Conservation (phyloP, 2,888 invertebrate species). For the Ochropacha duplaris region DNA sequence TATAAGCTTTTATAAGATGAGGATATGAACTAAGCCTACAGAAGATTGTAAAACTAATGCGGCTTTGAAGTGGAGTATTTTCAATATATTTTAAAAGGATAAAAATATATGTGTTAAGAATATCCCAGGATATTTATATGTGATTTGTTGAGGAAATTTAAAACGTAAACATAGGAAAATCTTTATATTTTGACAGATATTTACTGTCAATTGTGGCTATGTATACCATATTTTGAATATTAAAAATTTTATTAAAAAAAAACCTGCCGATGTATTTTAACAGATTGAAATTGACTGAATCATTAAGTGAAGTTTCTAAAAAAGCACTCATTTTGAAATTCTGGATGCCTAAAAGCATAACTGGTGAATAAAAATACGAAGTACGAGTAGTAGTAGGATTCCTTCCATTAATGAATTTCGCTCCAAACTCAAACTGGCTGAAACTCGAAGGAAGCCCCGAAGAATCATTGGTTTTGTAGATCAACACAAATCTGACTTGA, state of each 20-base stretch:
- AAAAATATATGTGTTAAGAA: too few species aligned
- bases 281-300: too few species aligned
- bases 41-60: background rate
- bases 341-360: background rate
- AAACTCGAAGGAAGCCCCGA: background rate
- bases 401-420: background rate
- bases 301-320: background rate
- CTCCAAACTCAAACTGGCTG: background rate
- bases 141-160: too few species aligned
- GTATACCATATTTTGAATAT: too few species aligned
- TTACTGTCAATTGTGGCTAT: too few species aligned
- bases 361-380: background rate
- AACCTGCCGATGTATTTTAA: too few species aligned
- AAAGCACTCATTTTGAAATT: background rate
- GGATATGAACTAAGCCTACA: background rate
- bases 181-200: too few species aligned
- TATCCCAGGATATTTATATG: too few species aligned
- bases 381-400: background rate
- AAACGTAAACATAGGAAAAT: too few species aligned
- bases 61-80: background rate
- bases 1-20: slow-evolving; percentile 22
- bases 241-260: too few species aligned
- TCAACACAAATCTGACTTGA: background rate
- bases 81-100: too few species aligned
- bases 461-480: background rate